Evolutionary conservation across 2,888 invertebrate genomes (phyloP), one percentile per base, ranked within the genome.

Genomic region (Eutolmus rufibarbis): DNA sequence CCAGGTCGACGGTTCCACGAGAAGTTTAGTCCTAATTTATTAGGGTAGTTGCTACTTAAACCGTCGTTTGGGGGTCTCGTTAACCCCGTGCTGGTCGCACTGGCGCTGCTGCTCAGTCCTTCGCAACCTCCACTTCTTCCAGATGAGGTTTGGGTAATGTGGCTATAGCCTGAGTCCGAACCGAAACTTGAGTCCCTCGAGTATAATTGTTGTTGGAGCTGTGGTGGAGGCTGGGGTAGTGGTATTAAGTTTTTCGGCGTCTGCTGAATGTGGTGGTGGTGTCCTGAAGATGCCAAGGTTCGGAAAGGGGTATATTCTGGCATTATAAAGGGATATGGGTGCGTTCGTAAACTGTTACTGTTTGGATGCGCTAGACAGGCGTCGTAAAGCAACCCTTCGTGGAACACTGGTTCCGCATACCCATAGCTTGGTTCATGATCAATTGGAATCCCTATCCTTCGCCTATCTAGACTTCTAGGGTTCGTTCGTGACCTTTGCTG

Each of bases 131-230:
- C 86, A 79, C 88, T 90, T 0, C 91, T 92, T 57, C 92, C 91
- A 2, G 92, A 91, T 4, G 92, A 92, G 46, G 92, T 91, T 2
- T 92, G 92, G 86, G 92, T 93, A 56, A 93, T 92, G 92, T 97
- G 96, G 92, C 97, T 97, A 92, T 97, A 97, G 12, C 97, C 97
- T 77, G 97, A 97, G 92, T 97, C 97, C 9, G 97, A 97, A 43
- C 97, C 97, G 89, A 97, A 96, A 5, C 96, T 96, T 5, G 96
- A 96, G 90, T 96, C 96, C 89, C 95, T 95, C 89, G 95, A 95
- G 86, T 95, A 95, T 66, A 95, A 95, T 90, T 95, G 89, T 51
- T 88, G 87, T 14, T 84, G 87, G 31, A 79, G 79, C 57, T 40
- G 87, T 28, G 85, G 86, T 66, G 86, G 88, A 23, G 87, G 84